Base-by-base conservation (phyloP, 2,113 vertebrate genomes). In the Limnothrissa miodon region DNA sequence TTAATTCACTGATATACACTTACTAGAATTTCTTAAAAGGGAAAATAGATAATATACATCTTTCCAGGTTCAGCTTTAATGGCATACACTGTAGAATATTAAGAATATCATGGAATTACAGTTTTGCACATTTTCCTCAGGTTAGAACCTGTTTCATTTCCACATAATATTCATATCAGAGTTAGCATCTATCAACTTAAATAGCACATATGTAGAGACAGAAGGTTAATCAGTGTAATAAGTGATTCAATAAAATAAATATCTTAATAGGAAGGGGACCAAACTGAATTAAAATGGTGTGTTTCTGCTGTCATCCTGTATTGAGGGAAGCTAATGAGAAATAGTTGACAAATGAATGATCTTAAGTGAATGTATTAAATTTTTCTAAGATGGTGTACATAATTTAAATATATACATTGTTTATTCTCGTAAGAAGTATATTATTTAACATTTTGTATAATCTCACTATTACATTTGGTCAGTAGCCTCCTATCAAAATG, bases 331-430 rank as follows among this genome's bases (percentile, higher is more conserved):
- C 66, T 74, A 19, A 74, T 70, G 29, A 39, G 29, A 17, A 29
- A 62, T 62, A 3, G 33, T 74, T 74, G 66, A 74, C 66, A 74
- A 74, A 39, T 74, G 66, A 74, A 74, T 74, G 66, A 74, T 39
- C 66, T 36, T 74, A 13, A 39, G 10, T 74, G 66, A 74, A 74
- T 74, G 66, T 74, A 74, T 36, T 74, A 33, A 10, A 36, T 62
- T 62, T 48, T 62, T 62, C 9, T 59, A 59, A 62, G 23, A 62
- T 74, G 36, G 1, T 62, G 59, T 62, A 9, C 1, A 74, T 74
- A 17, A 74, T 74, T 70, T 70, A 70, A 29, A 70, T 29, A 70
- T 11, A 5, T 13, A 15, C 9, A 74, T 74, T 23, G 21, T 23
- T 56, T 21, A 56, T 21, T 56, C 51, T 23, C 6, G 51, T 6